phyloP scores from a whole-genome alignment of 2,797 vertebrate genomes.

The Enteromius radiatus region DNA sequence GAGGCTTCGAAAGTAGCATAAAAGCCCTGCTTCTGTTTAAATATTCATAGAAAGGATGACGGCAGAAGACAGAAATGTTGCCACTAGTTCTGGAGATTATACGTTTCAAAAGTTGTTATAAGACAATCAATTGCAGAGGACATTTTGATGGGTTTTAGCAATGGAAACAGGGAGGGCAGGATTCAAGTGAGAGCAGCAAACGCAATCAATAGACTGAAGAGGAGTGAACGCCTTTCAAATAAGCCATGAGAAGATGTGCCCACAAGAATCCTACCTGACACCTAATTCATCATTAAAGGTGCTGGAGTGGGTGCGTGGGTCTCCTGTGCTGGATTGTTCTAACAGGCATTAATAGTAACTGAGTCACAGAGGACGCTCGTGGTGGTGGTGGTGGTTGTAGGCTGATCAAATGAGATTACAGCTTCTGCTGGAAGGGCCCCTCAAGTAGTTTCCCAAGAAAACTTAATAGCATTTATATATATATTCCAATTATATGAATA shows the following conservation, averaged over 20 bases:
- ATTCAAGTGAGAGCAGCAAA: conserved; percentile 4
- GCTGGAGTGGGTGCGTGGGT: conserved; percentile 2
- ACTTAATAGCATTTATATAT: neutral
- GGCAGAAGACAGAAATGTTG: conserved; percentile 32
- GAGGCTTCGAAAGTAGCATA: neutral
- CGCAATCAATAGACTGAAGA: conserved; percentile 13
- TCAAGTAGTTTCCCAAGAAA: neutral
- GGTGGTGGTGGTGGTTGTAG: conserved; percentile 5
- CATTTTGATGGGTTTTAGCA: conserved; percentile 1
- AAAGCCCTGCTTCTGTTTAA: conserved; percentile 40
- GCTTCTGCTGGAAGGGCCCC: neutral
- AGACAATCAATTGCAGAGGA: conserved; percentile 15
- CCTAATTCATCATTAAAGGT: conserved; percentile 42
- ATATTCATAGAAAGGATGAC: conserved; percentile 46
- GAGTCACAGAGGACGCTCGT: neutral
- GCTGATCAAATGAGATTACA: neutral
- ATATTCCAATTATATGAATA: too few species aligned
- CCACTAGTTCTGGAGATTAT: conserved; percentile 33
- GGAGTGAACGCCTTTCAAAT: conserved; percentile 16
- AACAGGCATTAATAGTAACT: neutral
- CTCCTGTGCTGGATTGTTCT: neutral
- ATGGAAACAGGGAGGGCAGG: conserved; percentile 1
- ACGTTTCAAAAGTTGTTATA: conserved; percentile 28
- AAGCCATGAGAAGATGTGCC: conserved; percentile 21
- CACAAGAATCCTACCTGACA: conserved; percentile 17